Conservation (phyloP, 2,113 vertebrate species). For the Hippocampus abdominalis region DNA sequence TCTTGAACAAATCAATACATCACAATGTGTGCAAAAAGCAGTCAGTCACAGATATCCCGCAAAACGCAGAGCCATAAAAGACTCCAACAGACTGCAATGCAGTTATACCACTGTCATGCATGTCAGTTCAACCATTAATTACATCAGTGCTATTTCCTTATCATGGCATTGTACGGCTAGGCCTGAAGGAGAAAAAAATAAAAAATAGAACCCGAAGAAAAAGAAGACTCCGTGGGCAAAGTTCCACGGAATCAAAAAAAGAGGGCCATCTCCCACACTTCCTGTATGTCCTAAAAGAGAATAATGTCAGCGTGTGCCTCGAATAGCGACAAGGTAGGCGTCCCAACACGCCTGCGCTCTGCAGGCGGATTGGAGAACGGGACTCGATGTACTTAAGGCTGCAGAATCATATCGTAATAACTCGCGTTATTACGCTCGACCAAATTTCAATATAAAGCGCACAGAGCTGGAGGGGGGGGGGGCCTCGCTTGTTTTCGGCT, state of each 20-base stretch:
- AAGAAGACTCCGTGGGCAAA: conserved; percentile 9
- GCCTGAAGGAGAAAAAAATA: conserved; percentile 29
- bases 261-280: neutral
- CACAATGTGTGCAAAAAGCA: conserved; percentile 49
- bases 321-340: conserved; percentile 3
- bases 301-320: conserved; percentile 3
- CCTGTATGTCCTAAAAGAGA: neutral
- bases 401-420: conserved; percentile 39
- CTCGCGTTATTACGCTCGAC: conserved; percentile 18
- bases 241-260: neutral
- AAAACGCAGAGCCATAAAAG: neutral
- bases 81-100: neutral
- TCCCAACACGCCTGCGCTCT: conserved; percentile 34
- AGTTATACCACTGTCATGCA: conserved; percentile 4
- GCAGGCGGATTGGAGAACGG: conserved; percentile 26
- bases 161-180: conserved; percentile 20
- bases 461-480: conserved; percentile 2
- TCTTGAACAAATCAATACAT: conserved; percentile 4
- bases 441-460: conserved; percentile 32
- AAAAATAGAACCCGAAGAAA: conserved; percentile 10
- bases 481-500: conserved; percentile 10
- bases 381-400: conserved; percentile 10
- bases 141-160: neutral
- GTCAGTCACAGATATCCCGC: neutral
- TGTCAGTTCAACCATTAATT: neutral